phyloP scores from a whole-genome alignment of 2,113 vertebrate species.

The Psophia crepitans region DNA sequence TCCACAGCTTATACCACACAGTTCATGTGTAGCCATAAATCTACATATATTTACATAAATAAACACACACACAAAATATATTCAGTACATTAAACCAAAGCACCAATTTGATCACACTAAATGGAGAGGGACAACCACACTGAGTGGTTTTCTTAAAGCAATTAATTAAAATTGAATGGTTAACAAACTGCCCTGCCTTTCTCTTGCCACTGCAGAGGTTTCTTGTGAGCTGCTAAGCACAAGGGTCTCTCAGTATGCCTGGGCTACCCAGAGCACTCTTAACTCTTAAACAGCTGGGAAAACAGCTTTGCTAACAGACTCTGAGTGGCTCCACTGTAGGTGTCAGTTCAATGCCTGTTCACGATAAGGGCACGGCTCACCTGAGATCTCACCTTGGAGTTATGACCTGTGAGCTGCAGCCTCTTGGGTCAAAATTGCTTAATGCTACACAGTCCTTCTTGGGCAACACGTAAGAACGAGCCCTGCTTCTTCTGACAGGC shows the following conservation, averaged over 20 bases:
- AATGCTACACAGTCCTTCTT: neutral
- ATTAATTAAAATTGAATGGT: neutral
- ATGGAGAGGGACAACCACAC: neutral
- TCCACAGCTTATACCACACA: neutral
- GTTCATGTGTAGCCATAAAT: neutral
- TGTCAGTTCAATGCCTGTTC: neutral
- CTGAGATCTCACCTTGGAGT: neutral
- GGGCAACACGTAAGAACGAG: neutral
- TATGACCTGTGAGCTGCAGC: neutral
- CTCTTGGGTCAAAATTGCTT: neutral
- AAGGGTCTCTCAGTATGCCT: neutral
- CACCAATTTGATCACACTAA: neutral
- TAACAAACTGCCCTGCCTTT: neutral
- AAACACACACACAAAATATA: neutral
- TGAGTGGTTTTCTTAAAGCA: neutral
- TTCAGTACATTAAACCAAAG: neutral
- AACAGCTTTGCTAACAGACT: neutral
- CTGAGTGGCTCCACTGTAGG: neutral
- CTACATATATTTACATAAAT: constrained; percentile 27
- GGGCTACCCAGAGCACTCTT: neutral
- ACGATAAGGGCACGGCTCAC: neutral
- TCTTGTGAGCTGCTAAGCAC: neutral
- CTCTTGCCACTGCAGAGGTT: neutral
- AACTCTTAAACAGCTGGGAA: neutral
- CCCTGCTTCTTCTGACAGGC: neutral